phyloP scores from a whole-genome alignment of 2,113 vertebrate genomes.

The Elachura formosa region DNA sequence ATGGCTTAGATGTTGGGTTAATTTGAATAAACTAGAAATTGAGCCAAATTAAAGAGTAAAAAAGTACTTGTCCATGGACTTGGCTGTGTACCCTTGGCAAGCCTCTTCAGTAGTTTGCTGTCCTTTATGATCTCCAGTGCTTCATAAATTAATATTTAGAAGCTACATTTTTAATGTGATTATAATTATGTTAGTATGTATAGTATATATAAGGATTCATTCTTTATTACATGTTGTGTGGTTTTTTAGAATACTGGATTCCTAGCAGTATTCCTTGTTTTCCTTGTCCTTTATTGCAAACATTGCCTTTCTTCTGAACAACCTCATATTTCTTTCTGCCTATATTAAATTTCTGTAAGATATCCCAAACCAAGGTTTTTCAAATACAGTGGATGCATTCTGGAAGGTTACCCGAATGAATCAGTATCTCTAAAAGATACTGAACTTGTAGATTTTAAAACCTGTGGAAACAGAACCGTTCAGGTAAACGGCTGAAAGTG shows the following conservation, averaged over 20 bases:
- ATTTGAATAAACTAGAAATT: background rate
- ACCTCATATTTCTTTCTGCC: background rate
- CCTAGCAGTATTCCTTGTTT: background rate
- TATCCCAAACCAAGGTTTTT: background rate
- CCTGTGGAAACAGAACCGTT: background rate
- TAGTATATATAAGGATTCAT: background rate
- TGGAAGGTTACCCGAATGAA: background rate
- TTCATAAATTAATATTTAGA: background rate
- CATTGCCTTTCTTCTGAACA: background rate
- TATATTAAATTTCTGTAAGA: background rate
- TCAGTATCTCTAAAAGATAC: background rate
- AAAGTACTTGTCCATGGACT: background rate
- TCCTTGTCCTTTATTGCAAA: background rate
- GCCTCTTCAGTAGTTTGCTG: fast-evolving
- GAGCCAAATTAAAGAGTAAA: background rate
- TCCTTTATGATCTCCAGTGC: background rate
- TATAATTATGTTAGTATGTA: background rate
- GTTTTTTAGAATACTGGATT: background rate
- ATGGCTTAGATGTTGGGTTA: background rate
- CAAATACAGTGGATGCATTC: background rate
- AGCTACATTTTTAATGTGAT: background rate
- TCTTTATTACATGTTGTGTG: background rate
- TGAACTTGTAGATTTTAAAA: background rate
- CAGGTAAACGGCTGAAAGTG: background rate
- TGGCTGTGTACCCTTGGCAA: background rate